Conservation (phyloP, 2,113 vertebrate genomes). For the Bombycilla garrulus region DNA sequence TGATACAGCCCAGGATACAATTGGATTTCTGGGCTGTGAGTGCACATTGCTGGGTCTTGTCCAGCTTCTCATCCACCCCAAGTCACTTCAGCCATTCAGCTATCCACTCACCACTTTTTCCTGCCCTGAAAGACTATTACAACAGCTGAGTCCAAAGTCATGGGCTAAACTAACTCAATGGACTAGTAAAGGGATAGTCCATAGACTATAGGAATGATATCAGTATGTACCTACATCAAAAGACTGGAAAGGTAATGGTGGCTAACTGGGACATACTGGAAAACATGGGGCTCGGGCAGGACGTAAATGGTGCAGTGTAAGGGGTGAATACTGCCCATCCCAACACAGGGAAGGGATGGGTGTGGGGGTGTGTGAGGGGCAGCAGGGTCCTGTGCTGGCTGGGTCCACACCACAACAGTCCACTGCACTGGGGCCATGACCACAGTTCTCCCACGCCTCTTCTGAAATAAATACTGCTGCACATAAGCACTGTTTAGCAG, state of each 20-base stretch:
- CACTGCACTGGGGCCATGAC: not conserved
- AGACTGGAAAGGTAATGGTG: not conserved
- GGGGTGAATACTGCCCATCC: not conserved
- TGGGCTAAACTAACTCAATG: not conserved
- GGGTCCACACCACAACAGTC: not conserved
- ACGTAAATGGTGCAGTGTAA: fast-evolving
- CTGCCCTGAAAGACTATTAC: not conserved
- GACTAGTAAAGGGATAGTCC: not conserved
- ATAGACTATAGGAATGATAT: not conserved
- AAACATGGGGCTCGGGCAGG: not conserved
- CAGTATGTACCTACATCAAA: not conserved
- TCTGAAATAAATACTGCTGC: not conserved
- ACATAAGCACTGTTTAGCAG: not conserved
- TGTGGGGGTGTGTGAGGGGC: not conserved
- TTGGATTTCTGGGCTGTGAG: not conserved
- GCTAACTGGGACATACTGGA: not conserved
- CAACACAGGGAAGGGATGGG: fast-evolving
- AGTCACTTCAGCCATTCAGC: not conserved
- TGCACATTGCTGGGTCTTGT: fast-evolving
- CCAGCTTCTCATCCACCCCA: not conserved
- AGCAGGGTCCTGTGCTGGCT: not conserved
- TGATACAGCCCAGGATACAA: fast-evolving
- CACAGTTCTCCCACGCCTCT: not conserved
- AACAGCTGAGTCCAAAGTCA: not conserved
- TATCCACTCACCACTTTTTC: not conserved